Base-by-base conservation (phyloP, 2,113 vertebrate species). In the Thalassoma bifasciatum region DNA sequence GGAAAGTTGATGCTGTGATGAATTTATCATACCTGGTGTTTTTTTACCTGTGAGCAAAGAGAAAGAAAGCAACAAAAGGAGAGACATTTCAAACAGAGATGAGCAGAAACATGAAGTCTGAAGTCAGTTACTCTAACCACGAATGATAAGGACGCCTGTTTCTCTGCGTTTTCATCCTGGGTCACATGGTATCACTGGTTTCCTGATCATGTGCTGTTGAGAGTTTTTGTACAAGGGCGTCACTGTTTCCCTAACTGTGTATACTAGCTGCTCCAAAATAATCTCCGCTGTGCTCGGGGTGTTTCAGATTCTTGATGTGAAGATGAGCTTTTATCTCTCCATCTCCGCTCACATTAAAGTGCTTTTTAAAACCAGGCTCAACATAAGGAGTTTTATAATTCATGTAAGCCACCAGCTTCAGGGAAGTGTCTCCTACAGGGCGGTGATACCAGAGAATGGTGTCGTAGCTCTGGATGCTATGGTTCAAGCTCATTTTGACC, bases 241-340 rank as follows among this genome's bases (percentile, higher is more conserved):
- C 59, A 19, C 36, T n/a, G 17, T 76, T 14, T 86, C 65, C 46
- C 56, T 13, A 21, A 77, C 88, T 85, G 91, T 92, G 89, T 19
- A 42, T 61, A 67, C 82, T 46, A 2, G 83, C 86, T 52, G 91
- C 90, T 66, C 88, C 91, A 57, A 91, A 91, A 79, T 93, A 92
- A 30, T 77, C 81, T 23, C 75, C 84, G 0, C 54, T 82, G 66
- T 92, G 83, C 51, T 82, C 71, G 8, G 56, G 36, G 19, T 59
- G 36, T 9, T 1, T 72, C 22, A 24, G 51, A 5, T 52, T 83
- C 5, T 50, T 19, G 10, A 91, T 51, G 1, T 88, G 83, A 10
- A 93, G 84, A 72, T 34, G 14, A 8, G 52, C 84, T 0, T 16
- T 16, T 10, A 66, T 67, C 16, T 21, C 3, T 26, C 83, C 92